A percentile compares a stretch with the other conserved stretches of the same genome.
These are phyloP conservation scores for Gadopsis bispinosus DNA, from an alignment of 2,797 vertebrate species.

Conservation along the genomic window DNA sequence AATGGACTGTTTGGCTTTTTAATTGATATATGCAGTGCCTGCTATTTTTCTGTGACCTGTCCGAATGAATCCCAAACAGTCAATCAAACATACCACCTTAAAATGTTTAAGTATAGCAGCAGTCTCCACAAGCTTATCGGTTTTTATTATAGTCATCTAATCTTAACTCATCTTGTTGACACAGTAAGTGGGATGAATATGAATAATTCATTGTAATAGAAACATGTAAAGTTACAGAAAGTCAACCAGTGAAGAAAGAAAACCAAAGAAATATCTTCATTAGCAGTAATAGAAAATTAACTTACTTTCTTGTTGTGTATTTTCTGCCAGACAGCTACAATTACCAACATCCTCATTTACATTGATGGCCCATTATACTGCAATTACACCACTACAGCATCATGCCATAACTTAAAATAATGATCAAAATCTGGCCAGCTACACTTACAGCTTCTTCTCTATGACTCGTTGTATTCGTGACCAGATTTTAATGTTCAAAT, in stretches of 20 bases:
- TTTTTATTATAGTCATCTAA: conserved; percentile 38
- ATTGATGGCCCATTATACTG: conserved; percentile 73
- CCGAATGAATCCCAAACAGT: conserved; percentile 64
- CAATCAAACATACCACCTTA: conserved; percentile 35
- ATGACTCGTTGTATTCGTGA: conserved; percentile 63
- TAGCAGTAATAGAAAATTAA: conserved; percentile 45
- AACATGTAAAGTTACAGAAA: conserved; percentile 32
- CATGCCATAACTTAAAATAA: conserved; percentile 74
- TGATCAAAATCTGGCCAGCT: conserved; percentile 76
- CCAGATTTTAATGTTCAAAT: conserved; percentile 68
- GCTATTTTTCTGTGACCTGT: conserved; percentile 63
- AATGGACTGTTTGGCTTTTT: conserved; percentile 71
- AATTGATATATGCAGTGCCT: conserved; percentile 65
- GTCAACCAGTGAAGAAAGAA: conserved; percentile 22
- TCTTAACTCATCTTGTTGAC: conserved; percentile 27
- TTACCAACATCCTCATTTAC: conserved; percentile 71
- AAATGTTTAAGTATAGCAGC: conserved; percentile 35
- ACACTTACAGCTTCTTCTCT: conserved; percentile 64
- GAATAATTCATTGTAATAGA: conserved; percentile 44
- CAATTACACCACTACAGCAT: conserved; percentile 73
- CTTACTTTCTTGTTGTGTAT: conserved; percentile 50
- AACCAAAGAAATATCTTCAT: conserved; percentile 37
- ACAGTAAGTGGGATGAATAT: conserved; percentile 20
- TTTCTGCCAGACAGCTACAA: conserved; percentile 64
- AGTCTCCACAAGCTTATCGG: conserved; percentile 11